Evolutionary conservation across 2,797 vertebrate genomes (phyloP).

Genomic region (Chloroceryle amazona): DNA sequence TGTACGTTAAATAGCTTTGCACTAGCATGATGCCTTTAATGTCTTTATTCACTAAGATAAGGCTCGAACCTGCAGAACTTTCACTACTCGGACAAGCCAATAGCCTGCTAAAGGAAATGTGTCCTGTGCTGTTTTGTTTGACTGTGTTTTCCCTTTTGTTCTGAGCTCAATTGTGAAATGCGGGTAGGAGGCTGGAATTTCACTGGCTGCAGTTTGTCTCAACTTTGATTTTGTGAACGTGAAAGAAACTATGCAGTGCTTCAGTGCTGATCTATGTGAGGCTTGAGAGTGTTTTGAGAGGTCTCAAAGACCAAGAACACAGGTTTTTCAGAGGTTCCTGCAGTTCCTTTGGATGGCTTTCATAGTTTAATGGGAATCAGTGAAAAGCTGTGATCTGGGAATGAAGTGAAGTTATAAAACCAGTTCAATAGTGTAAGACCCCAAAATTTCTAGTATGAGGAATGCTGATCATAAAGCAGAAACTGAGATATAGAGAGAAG

Average conservation of each 20-base stretch:
- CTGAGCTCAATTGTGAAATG: background rate
- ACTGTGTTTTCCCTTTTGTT: background rate
- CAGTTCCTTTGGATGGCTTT: background rate
- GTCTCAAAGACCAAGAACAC: background rate
- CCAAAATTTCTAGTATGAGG: background rate
- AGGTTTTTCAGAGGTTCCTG: background rate
- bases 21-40: background rate
- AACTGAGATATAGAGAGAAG: background rate
- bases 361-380: background rate
- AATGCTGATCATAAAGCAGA: background rate
- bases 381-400: background rate
- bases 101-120: background rate
- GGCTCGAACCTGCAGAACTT: background rate
- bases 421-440: background rate
- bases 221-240: background rate
- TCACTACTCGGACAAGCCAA: background rate
- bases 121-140: background rate
- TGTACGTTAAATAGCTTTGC: background rate
- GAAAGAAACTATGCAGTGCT: background rate
- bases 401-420: background rate
- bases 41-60: background rate
- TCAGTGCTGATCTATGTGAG: background rate
- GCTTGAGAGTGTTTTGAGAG: background rate
- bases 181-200: constrained; percentile 6
- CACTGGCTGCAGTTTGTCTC: background rate